These are phyloP conservation scores for Neoscelio sp. DNA, from an alignment of 2,888 invertebrate genomes.

Conservation along the genomic window DNA sequence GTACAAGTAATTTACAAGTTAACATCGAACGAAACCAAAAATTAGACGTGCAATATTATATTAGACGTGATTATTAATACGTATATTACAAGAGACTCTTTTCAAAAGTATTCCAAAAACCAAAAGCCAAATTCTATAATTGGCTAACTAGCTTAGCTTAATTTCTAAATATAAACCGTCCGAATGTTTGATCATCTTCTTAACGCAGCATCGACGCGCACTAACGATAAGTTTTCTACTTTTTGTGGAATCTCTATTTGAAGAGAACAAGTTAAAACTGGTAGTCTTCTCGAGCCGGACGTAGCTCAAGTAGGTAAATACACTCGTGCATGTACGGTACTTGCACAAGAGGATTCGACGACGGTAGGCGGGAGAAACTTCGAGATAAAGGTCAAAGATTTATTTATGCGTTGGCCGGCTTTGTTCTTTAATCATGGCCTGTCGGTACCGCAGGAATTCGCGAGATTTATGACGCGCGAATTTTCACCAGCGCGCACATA, in stretches of 20 bases:
- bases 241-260: slow-evolving; percentile 55
- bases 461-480: slow-evolving; percentile 59
- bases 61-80: no score
- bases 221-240: slow-evolving; percentile 59
- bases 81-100: no score
- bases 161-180: slow-evolving; percentile 46
- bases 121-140: no score
- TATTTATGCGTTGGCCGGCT: slow-evolving; percentile 60
- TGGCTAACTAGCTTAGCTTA: slow-evolving; percentile 10
- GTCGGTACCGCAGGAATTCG: slow-evolving; percentile 48
- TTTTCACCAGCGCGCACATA: slow-evolving; percentile 40
- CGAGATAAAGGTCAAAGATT: slow-evolving; percentile 67
- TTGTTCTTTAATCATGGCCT: slow-evolving; percentile 64
- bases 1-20: no score
- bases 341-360: slow-evolving; percentile 57
- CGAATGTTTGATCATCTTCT: slow-evolving; percentile 49
- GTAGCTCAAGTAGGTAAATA: slow-evolving; percentile 65
- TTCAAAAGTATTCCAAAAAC: no score
- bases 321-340: slow-evolving; percentile 63
- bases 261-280: slow-evolving; percentile 65
- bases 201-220: slow-evolving; percentile 40
- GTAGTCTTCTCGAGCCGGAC: slow-evolving; percentile 64
- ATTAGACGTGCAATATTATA: no score
- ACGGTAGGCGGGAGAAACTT: slow-evolving; percentile 61
- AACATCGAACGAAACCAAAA: no score